A percentile compares a stretch with the other conserved stretches of the same genome.
Evolutionary conservation across 2,797 vertebrate genomes (phyloP).

Genomic region (Lerista edwardsae): DNA sequence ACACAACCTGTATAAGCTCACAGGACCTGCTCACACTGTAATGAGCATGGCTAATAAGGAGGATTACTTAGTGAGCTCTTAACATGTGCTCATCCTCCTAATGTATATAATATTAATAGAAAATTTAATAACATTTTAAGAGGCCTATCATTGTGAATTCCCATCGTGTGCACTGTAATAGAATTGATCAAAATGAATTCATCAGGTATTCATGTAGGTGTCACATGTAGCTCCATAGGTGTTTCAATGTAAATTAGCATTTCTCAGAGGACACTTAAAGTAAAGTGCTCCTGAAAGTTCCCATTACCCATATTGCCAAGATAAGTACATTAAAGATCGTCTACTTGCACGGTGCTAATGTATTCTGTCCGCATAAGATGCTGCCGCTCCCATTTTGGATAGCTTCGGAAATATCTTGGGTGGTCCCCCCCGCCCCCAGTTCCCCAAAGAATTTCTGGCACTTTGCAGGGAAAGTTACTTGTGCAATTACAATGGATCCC

Average conservation of each 20-base stretch:
- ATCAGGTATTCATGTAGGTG: conserved; percentile 84
- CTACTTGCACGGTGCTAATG: conserved; percentile 81
- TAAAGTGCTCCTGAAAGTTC: conserved; percentile 86
- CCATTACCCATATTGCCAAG: conserved; percentile 82
- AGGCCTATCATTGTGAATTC: conserved; percentile 76
- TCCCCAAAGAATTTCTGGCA: conserved; percentile 75
- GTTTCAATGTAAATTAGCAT: conserved; percentile 85
- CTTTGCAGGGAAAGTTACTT: conserved; percentile 74
- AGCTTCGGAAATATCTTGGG: conserved; percentile 77
- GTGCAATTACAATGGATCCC: conserved; percentile 72
- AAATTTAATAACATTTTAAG: conserved; percentile 71
- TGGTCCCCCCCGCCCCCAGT: conserved; percentile 68
- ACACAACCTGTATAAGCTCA: not conserved
- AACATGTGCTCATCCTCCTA: conserved; percentile 57
- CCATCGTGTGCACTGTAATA: conserved; percentile 79
- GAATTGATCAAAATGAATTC: conserved; percentile 86
- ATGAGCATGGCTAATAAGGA: not conserved
- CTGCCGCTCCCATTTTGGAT: conserved; percentile 78
- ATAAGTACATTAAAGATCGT: conserved; percentile 85
- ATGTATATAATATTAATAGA: conserved; percentile 69
- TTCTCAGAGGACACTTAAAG: conserved; percentile 86
- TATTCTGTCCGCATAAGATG: conserved; percentile 81
- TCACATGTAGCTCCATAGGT: conserved; percentile 84
- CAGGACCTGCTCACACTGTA: conserved; percentile 13
- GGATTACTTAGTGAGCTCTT: conserved; percentile 32